Evolutionary conservation across 1,140 invertebrate species (phyloP).

Genomic region (Philotrypesis tridentata): DNA sequence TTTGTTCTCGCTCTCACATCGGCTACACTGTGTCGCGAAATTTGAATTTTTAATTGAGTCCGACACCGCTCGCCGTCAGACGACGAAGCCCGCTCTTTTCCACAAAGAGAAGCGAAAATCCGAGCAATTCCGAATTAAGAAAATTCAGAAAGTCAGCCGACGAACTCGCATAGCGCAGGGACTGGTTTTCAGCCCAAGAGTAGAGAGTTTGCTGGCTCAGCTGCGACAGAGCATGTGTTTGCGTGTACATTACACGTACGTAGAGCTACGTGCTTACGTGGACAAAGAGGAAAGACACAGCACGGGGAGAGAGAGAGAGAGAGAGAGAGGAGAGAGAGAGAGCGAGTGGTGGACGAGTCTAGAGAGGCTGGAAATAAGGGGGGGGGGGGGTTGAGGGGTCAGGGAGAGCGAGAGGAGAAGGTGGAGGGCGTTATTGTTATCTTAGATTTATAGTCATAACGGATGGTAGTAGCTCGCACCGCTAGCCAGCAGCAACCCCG

Average conservation of each 20-base stretch:
- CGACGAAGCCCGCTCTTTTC: too few relatives aligned
- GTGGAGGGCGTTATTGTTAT: conserved; percentile 73
- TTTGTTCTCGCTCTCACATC: too few relatives aligned
- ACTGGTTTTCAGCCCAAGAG: not conserved
- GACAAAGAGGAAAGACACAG: conserved; percentile 51
- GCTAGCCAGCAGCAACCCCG: conserved; percentile 63
- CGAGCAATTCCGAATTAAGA: not conserved
- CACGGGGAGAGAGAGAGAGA: conserved; percentile 54
- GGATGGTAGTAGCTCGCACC: conserved; percentile 70
- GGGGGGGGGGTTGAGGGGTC: conserved; percentile 21
- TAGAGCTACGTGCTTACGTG: conserved; percentile 51
- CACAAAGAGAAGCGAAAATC: too few relatives aligned
- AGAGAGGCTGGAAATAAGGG: conserved; percentile 36
- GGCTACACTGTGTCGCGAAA: too few relatives aligned
- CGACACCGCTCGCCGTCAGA: too few relatives aligned
- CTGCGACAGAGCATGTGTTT: conserved; percentile 35
- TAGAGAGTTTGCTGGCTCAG: conserved; percentile 34
- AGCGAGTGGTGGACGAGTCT: not conserved
- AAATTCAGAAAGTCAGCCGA: not conserved
- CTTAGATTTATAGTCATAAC: conserved; percentile 75
- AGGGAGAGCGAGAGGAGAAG: conserved; percentile 46
- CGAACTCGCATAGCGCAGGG: conserved; percentile 18
- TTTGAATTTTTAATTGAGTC: too few relatives aligned
- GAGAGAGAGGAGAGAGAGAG: conserved; percentile 49
- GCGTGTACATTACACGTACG: conserved; percentile 46